These are phyloP conservation scores for Holothuria scabra DNA, from an alignment of 53 echinoderm and acorn worm genomes.

Conservation along the genomic window DNA sequence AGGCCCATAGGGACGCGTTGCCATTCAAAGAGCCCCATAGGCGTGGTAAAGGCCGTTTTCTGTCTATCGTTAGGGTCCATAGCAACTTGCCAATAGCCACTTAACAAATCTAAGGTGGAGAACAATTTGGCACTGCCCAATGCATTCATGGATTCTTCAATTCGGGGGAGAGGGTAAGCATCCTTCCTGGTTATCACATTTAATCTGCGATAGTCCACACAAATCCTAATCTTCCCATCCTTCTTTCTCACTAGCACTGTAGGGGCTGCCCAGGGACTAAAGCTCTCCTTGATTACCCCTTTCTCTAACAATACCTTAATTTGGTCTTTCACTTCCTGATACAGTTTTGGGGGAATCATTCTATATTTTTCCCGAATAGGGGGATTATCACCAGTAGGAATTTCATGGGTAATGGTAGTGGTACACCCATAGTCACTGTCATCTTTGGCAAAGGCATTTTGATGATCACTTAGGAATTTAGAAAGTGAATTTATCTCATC, in stretches of 20 bases:
- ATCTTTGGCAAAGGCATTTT: constrained; percentile 41
- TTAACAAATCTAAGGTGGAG: constrained; percentile 35
- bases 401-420: constrained; percentile 43
- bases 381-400: constrained; percentile 38
- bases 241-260: constrained; percentile 49
- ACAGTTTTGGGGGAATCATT: constrained; percentile 45
- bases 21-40: too few relatives aligned
- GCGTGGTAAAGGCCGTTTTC: constrained; percentile 36
- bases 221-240: constrained; percentile 17
- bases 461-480: background rate
- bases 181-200: constrained; percentile 39
- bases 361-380: constrained; percentile 39
- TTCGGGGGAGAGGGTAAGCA: constrained; percentile 46
- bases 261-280: constrained; percentile 55
- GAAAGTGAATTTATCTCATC: too few relatives aligned
- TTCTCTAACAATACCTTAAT: constrained; percentile 50
- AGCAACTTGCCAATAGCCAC: constrained; percentile 29
- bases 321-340: constrained; percentile 47
- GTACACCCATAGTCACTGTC: constrained; percentile 57
- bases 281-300: constrained; percentile 44
- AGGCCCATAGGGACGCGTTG: too few relatives aligned
- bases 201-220: constrained; percentile 40
- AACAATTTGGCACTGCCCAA: constrained; percentile 30
- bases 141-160: constrained; percentile 52
- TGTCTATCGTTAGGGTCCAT: constrained; percentile 10